Percentiles rank a stretch among this genome's conserved stretches.
phyloP scores from a whole-genome alignment of 2,113 vertebrate species.

The Orcinus orca region DNA sequence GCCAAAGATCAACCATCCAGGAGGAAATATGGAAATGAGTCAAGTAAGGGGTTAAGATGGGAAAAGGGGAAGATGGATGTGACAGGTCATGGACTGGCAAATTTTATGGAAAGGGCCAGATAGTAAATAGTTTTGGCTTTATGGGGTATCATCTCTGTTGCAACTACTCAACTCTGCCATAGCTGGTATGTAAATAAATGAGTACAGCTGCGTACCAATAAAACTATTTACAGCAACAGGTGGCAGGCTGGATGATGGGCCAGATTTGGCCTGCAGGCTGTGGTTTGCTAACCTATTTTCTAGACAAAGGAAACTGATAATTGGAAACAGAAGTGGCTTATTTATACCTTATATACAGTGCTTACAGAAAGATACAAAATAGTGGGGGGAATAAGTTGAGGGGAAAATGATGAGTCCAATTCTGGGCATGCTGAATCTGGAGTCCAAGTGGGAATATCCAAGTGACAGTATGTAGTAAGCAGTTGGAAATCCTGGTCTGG shows the following conservation, averaged over 20 bases:
- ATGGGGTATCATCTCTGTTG: not conserved
- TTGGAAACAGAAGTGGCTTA: not conserved
- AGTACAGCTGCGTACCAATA: not conserved
- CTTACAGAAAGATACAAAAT: not conserved
- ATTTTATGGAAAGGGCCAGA: not conserved
- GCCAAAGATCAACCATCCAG: not conserved
- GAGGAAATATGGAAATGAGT: not conserved
- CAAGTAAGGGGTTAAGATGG: not conserved
- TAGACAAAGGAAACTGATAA: not conserved
- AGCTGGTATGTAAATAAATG: not conserved
- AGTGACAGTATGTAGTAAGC: not conserved
- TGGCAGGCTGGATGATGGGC: not conserved
- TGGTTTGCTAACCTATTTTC: not conserved
- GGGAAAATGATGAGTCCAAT: not conserved
- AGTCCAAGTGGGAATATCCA: not conserved
- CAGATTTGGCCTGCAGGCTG: not conserved
- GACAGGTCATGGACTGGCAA: not conserved
- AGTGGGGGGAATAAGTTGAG: not conserved
- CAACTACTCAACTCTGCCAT: not conserved
- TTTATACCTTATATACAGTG: not conserved
- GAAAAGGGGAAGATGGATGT: not conserved
- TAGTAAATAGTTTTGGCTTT: not conserved
- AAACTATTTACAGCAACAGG: not conserved
- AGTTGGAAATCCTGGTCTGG: constrained; percentile 4
- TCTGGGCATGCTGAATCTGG: not conserved